phyloP scores from a whole-genome alignment of 1,140 invertebrate genomes.

The Drosophila willistoni region DNA sequence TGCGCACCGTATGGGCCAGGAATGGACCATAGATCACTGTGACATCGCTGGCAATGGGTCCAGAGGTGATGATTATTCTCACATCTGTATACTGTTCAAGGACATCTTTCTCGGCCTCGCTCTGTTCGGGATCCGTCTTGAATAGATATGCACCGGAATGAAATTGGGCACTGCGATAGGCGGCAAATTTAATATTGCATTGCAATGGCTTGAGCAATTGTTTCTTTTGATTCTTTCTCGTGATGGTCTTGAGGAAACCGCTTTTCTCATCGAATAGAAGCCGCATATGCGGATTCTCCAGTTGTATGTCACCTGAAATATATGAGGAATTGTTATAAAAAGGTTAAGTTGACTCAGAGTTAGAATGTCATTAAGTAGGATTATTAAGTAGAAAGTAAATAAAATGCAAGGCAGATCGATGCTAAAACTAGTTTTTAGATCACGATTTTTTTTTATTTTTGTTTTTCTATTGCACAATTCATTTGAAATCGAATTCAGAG shows the following conservation, averaged over 20 bases:
- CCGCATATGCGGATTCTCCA: conserved; percentile 92
- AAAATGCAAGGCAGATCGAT: too few species aligned
- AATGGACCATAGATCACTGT: conserved; percentile 91
- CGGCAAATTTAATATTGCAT: conserved; percentile 91
- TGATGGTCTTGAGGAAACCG: conserved; percentile 91
- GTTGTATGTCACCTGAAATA: conserved; percentile 90
- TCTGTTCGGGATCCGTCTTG: conserved; percentile 90
- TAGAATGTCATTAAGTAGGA: not conserved
- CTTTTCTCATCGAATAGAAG: conserved; percentile 91
- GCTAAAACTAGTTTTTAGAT: not conserved
- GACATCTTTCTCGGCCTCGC: conserved; percentile 89
- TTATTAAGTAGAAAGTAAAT: not conserved
- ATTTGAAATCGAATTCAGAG: not conserved
- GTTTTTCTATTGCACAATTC: not conserved
- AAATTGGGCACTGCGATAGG: conserved; percentile 94
- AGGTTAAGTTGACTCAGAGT: not conserved
- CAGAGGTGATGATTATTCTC: conserved; percentile 92
- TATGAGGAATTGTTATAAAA: too few species aligned
- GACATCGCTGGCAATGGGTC: conserved; percentile 91
- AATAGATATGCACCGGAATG: conserved; percentile 98
- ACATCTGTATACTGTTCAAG: conserved; percentile 87
- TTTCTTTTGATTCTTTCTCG: conserved; percentile 86
- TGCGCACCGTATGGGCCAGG: conserved; percentile 90
- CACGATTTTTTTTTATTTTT: not conserved
- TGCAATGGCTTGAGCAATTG: conserved; percentile 88